Percentiles rank a stretch among this genome's conserved stretches.
phyloP scores from a whole-genome alignment of 92 coral and sea anemone species.

The Ricordea florida region DNA sequence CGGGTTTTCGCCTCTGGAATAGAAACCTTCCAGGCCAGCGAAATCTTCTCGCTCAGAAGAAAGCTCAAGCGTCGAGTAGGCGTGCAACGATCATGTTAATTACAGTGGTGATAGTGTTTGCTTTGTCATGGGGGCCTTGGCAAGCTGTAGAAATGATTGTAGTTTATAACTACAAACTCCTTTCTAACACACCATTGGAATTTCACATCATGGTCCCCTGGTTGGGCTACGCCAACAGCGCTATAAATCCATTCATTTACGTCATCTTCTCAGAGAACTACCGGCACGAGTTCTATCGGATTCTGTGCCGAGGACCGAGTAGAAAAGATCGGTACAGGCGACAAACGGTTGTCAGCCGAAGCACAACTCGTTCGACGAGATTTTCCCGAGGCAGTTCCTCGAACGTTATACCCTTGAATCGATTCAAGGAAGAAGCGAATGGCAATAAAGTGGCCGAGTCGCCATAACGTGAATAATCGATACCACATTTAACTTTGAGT shows the following conservation, averaged over 20 bases:
- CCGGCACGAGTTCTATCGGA: slow-evolving; percentile 70
- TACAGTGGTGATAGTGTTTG: slow-evolving; percentile 68
- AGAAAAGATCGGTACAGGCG: slow-evolving; percentile 21
- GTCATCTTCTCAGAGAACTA: slow-evolving; percentile 76
- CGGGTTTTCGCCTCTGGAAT: slow-evolving; percentile 65
- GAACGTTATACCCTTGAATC: neutral
- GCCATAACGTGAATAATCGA: no score
- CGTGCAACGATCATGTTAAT: slow-evolving; percentile 73
- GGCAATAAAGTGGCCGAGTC: neutral
- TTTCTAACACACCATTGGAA: slow-evolving; percentile 13
- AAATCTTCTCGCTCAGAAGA: slow-evolving; percentile 35
- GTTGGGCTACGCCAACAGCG: slow-evolving; percentile 69
- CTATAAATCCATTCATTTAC: slow-evolving; percentile 73
- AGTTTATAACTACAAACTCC: neutral
- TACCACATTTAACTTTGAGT: no score
- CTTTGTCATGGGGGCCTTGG: slow-evolving; percentile 70
- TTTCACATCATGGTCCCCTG: slow-evolving; percentile 45
- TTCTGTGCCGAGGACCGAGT: slow-evolving; percentile 28
- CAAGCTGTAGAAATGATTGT: slow-evolving; percentile 36
- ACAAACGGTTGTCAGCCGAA: neutral
- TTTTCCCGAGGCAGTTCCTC: neutral
- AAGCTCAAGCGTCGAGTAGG: slow-evolving; percentile 51
- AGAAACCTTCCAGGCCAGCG: slow-evolving; percentile 72
- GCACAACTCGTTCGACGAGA: neutral
- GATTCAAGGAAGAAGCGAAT: neutral